These are phyloP conservation scores for Caenorhabditis panamensis DNA, from an alignment of 2,888 invertebrate species.

Conservation along the genomic window DNA sequence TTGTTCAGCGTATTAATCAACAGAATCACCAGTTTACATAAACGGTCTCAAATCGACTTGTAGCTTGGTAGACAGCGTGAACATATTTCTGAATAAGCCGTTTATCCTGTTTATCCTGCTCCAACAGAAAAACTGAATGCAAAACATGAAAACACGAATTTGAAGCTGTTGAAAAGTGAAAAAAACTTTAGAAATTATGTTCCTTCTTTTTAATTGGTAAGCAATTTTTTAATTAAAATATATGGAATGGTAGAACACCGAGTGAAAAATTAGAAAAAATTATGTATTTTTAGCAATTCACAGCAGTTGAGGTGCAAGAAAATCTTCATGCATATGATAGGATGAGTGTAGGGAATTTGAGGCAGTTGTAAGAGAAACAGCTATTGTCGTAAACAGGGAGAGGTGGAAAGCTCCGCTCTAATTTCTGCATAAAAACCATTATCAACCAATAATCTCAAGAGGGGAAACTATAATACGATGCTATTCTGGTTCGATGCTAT, in stretches of 20 bases:
- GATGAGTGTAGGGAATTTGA: constrained; percentile 43
- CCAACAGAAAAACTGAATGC: background rate
- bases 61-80: background rate
- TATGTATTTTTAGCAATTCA: constrained; percentile 26
- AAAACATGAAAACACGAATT: constrained; percentile 6
- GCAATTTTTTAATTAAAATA: too few species aligned
- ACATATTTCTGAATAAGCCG: background rate
- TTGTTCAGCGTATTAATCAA: too few species aligned
- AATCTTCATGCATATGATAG: constrained; percentile 56
- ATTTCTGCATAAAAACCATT: background rate
- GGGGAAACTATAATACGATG: too few species aligned
- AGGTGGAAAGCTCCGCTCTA: constrained; percentile 19
- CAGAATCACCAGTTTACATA: too few species aligned
- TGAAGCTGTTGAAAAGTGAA: background rate
- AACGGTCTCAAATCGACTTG: too few species aligned
- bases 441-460: background rate
- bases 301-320: constrained; percentile 44
- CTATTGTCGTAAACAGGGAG: constrained; percentile 48
- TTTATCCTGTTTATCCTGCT: background rate
- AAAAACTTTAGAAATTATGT: background rate
- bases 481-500: too few species aligned
- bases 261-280: constrained; percentile 7
- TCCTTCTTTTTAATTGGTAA: too few species aligned
- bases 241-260: too few species aligned
- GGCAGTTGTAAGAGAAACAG: constrained; percentile 37